phyloP scores from a whole-genome alignment of 1,140 invertebrate genomes.

The Papilio machaon region DNA sequence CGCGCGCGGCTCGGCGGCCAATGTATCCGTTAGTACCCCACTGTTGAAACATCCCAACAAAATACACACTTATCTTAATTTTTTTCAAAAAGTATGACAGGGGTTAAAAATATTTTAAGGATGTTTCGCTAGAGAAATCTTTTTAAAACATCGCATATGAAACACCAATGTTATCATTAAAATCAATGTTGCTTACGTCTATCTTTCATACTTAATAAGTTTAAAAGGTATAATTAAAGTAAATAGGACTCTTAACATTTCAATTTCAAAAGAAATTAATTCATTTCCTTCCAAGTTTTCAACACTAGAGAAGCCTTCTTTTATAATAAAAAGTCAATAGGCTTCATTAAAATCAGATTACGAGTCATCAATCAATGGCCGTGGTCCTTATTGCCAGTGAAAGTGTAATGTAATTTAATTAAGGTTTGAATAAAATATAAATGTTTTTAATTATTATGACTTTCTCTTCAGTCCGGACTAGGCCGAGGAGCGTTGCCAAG shows the following conservation, averaged over 20 bases:
- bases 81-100: neutral
- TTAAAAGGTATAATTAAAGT: neutral
- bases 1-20: neutral
- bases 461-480: conserved; percentile 29
- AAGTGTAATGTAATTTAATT: conserved; percentile 39
- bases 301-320: conserved; percentile 13
- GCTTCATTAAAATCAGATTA: conserved; percentile 41
- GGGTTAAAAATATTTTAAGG: too few relatives aligned
- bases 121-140: too few relatives aligned
- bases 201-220: neutral
- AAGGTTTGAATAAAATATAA: conserved; percentile 35
- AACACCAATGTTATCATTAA: neutral
- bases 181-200: neutral
- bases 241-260: neutral
- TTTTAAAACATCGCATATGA: too few relatives aligned
- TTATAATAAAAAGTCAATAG: conserved; percentile 32
- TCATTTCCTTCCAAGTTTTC: conserved; percentile 29
- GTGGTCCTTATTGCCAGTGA: conserved; percentile 28
- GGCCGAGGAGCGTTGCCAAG: conserved; percentile 28
- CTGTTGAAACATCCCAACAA: neutral
- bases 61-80: neutral
- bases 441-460: conserved; percentile 32
- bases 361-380: conserved; percentile 35
- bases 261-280: conserved; percentile 28
- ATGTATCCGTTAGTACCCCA: neutral